Conservation (phyloP, 1,140 invertebrate species). For the Eulimnadia texana region DNA sequence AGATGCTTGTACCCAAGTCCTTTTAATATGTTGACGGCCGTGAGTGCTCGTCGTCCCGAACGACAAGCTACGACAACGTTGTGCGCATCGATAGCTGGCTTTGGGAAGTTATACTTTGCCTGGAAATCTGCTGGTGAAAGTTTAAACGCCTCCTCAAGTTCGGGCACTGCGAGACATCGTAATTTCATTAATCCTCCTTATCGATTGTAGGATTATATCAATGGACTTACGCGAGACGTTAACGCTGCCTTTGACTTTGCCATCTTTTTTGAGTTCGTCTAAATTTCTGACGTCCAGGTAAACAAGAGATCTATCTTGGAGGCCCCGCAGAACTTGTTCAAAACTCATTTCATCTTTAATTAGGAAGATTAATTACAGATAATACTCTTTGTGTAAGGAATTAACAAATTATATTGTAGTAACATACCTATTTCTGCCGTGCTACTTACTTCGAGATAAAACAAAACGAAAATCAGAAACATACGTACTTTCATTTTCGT, state of each 20-base stretch:
- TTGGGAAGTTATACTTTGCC: background rate
- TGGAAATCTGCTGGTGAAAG: background rate
- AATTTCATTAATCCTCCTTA: background rate
- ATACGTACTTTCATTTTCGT: too few species aligned
- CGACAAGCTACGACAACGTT: slow-evolving; percentile 1
- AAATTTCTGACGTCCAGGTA: slow-evolving; percentile 5
- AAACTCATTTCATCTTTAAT: background rate
- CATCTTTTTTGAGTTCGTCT: background rate
- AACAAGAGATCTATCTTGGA: background rate
- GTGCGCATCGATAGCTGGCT: slow-evolving; percentile 7
- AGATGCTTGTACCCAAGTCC: background rate
- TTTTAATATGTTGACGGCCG: background rate
- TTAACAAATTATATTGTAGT: too few species aligned
- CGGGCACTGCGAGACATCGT: background rate
- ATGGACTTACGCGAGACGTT: background rate
- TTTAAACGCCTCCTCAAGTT: background rate
- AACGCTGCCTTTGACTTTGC: slow-evolving; percentile 2
- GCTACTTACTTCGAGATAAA: too few species aligned
- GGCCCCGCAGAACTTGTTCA: background rate
- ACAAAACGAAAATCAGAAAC: too few species aligned
- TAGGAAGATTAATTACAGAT: too few species aligned
- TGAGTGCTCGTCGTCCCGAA: background rate
- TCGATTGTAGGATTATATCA: too few species aligned
- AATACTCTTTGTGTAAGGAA: too few species aligned
- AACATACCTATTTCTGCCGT: too few species aligned